Evolutionary conservation across 2,888 invertebrate genomes (phyloP).

Genomic region (Panorpa germanica): DNA sequence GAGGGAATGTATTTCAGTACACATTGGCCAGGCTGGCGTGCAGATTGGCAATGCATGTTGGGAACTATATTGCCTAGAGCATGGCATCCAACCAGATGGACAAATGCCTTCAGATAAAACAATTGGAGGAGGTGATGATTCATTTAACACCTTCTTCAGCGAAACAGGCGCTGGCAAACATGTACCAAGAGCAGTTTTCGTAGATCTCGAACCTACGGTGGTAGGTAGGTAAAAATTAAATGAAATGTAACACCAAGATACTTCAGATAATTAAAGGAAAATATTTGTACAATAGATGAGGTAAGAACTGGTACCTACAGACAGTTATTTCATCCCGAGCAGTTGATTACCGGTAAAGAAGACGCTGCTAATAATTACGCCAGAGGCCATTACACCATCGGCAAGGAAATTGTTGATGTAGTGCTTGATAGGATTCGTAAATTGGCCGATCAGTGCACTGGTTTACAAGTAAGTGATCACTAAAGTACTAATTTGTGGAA

Average conservation of each 20-base stretch:
- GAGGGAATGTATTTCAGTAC: conserved; percentile 77
- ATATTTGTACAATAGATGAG: conserved; percentile 35
- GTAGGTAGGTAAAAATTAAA: conserved; percentile 39
- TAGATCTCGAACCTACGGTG: conserved; percentile 85
- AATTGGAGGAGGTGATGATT: conserved; percentile 53
- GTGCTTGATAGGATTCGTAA: conserved; percentile 67
- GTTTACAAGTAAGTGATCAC: conserved; percentile 39
- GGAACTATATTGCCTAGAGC: conserved; percentile 72
- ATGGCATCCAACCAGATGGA: conserved; percentile 70
- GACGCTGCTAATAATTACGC: conserved; percentile 91
- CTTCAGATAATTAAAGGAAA: conserved; percentile 5
- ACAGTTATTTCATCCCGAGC: conserved; percentile 77
- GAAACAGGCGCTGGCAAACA: conserved; percentile 65
- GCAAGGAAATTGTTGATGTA: conserved; percentile 73
- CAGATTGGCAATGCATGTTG: conserved; percentile 79
- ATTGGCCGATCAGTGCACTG: conserved; percentile 72
- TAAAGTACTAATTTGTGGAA: not conserved
- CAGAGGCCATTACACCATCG: conserved; percentile 85
- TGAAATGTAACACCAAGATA: conserved; percentile 3
- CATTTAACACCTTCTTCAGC: conserved; percentile 61
- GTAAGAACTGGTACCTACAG: conserved; percentile 70
- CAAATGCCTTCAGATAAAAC: conserved; percentile 73
- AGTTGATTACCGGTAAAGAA: conserved; percentile 81
- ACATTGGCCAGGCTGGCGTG: conserved; percentile 72
- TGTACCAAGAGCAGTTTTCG: conserved; percentile 75